Evolutionary conservation across 2,113 vertebrate genomes (phyloP).

Genomic region (Phrynosoma blainvillii): DNA sequence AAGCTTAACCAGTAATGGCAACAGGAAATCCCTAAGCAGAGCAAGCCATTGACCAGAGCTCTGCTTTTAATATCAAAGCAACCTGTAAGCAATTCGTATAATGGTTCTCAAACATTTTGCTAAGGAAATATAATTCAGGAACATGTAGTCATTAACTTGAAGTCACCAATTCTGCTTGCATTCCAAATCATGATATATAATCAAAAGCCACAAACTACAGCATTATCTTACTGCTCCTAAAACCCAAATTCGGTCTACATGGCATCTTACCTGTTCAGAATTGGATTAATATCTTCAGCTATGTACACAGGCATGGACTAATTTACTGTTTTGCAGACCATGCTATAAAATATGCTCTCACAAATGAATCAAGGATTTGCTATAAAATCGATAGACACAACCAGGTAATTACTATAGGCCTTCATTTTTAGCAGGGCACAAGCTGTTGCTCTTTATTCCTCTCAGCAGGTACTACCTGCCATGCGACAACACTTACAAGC

Average conservation of each 20-base stretch:
- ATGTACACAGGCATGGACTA: background rate
- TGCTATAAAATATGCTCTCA: background rate
- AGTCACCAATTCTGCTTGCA: background rate
- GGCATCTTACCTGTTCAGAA: background rate
- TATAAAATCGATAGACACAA: background rate
- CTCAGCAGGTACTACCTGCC: conserved; percentile 37
- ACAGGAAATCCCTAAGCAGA: background rate
- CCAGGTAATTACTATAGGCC: background rate
- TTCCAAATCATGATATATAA: background rate
- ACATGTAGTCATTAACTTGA: background rate
- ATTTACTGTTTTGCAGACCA: background rate
- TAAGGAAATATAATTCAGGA: background rate
- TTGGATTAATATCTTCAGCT: background rate
- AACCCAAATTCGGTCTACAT: background rate
- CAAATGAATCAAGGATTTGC: conserved; percentile 1
- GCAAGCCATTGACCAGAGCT: background rate
- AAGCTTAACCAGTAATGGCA: background rate
- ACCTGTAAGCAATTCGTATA: background rate
- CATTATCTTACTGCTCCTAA: background rate
- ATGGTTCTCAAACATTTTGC: background rate
- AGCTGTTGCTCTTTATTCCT: background rate
- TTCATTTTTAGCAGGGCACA: conserved; percentile 10
- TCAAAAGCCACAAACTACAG: background rate
- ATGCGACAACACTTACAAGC: conserved; percentile 63
- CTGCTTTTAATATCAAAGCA: background rate